phyloP scores from a whole-genome alignment of 2,797 vertebrate species.

The Astyanax mexicanus region DNA sequence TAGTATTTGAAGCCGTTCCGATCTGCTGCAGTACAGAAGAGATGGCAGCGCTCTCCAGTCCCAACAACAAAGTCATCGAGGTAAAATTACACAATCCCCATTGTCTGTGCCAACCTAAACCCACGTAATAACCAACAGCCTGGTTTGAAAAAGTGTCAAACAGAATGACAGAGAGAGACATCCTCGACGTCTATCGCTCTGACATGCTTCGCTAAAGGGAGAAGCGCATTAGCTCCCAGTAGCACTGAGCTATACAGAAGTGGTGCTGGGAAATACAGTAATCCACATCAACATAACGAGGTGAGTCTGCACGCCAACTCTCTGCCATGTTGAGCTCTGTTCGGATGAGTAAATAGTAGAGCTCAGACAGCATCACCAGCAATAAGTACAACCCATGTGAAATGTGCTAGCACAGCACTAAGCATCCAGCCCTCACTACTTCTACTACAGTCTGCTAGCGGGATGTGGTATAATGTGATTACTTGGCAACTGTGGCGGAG shows the following conservation, averaged over 20 bases:
- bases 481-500: not conserved
- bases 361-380: constrained; percentile 15
- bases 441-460: not conserved
- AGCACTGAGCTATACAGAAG: constrained; percentile 20
- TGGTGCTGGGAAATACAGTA: constrained; percentile 19
- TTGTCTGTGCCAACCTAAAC: constrained; percentile 15
- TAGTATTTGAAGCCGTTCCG: not conserved
- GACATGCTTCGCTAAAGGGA: not conserved
- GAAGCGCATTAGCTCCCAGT: constrained; percentile 8
- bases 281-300: constrained; percentile 25
- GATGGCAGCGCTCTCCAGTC: not conserved
- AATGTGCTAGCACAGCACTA: constrained; percentile 8
- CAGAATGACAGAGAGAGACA: constrained; percentile 13
- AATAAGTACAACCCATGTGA: constrained; percentile 2
- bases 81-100: constrained; percentile 20
- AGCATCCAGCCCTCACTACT: not conserved
- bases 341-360: constrained; percentile 12
- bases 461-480: not conserved
- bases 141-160: constrained; percentile 21
- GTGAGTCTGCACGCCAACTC: not conserved
- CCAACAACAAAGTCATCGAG: constrained; percentile 8
- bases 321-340: not conserved
- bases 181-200: not conserved
- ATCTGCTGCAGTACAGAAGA: not conserved
- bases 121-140: constrained; percentile 1